Evolutionary conservation across 2,888 invertebrate genomes (phyloP), one percentile per base, ranked within the genome.

Genomic region (Diarsia dahlii): DNA sequence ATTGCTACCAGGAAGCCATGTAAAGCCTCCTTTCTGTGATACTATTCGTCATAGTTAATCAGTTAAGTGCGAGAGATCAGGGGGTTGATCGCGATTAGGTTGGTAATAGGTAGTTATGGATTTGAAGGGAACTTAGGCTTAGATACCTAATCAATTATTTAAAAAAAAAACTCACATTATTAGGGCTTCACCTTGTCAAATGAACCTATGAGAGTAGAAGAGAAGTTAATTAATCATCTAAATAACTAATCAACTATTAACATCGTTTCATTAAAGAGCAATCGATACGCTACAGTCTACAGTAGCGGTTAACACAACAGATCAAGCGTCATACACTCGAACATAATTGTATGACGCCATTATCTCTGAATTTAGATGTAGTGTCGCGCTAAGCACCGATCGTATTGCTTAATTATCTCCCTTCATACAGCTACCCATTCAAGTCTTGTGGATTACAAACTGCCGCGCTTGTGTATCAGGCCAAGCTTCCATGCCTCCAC

Each of bases 1-100:
- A 93, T 93, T 94, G 92, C 92, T 92, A 92, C 90, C 90, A 90
- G 90, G 90, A 90, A 92, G 89, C 89, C 84, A 23, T 71, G 84
- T 84, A 88, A 86, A 90, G 88, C 88, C 88, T 89, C 86, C 87
- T 90, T 92, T 84, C 82, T 87, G 88, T 70, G 50, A 70, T 46
- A 63, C 71, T 60, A 76, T 81, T 83, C 78, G 80, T 88, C 88
- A 77, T 73, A 69, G 72, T 78, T 83, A 72, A 79, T 78, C 54
- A 70, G 50, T 63, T 70, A 70, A 63, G 56, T 70, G 67, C 23
- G 18, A 34, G 28, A 45, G 58, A 52, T 76, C 64, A 18, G 20
- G 13, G 13, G 13, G 45, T 45, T 62, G 39, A 75, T 62, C 13
- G 12, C 4, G 23, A 45, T 45, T 23, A 63, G 12, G n/a, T 15